Evolutionary conservation across 2,113 vertebrate genomes (phyloP).

Genomic region (Austrofundulus limnaeus): DNA sequence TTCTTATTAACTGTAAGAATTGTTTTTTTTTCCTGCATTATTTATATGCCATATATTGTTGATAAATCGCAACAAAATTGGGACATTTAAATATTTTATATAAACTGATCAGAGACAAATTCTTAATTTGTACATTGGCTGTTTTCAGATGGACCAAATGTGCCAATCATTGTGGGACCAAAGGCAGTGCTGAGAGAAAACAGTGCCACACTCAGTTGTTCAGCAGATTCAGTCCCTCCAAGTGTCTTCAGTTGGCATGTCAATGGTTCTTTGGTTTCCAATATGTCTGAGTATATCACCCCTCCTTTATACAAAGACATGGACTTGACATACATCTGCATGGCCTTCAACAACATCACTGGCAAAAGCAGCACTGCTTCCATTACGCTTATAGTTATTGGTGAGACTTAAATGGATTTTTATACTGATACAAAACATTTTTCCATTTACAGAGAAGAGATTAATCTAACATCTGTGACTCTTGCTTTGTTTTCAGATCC

Average conservation of each 20-base stretch:
- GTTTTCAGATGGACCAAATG: conserved; percentile 64
- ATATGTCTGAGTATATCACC: conserved; percentile 30
- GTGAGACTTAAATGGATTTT: conserved; percentile 23
- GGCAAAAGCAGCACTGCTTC: conserved; percentile 26
- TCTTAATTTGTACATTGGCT: no score
- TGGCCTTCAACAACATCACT: conserved; percentile 55
- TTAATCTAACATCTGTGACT: not conserved
- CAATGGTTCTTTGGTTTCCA: conserved; percentile 24
- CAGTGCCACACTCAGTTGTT: conserved; percentile 43
- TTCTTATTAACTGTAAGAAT: conserved; percentile 68
- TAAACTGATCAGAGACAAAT: no score
- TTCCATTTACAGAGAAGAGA: no score
- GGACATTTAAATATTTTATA: no score
- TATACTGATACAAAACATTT: no score
- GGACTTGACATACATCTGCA: conserved; percentile 49
- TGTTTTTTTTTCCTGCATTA: not conserved
- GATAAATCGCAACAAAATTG: no score
- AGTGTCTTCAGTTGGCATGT: conserved; percentile 58
- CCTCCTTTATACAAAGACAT: conserved; percentile 17
- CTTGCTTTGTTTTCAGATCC: conserved; percentile 41
- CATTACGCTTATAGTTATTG: conserved; percentile 34
- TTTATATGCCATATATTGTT: no score
- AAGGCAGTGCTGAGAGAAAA: not conserved
- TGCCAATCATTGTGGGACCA: conserved; percentile 35
- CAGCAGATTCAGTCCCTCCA: conserved; percentile 49